Base-by-base conservation (phyloP, 2,113 vertebrate species). In the Lonchura striata region DNA sequence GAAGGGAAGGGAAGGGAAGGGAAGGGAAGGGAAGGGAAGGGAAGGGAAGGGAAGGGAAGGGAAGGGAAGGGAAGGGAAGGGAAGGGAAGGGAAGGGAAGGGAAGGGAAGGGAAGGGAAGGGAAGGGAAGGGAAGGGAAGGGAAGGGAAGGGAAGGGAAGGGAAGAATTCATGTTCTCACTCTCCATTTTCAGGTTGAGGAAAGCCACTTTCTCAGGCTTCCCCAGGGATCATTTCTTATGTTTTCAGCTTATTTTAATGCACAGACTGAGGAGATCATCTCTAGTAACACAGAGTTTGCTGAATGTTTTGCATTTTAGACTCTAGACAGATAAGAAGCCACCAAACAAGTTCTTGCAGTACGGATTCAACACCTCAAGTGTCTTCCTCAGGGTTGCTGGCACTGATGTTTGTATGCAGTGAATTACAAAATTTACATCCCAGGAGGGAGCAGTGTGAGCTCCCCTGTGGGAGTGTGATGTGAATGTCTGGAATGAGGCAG, bases 131-230 rank as follows among this genome's bases (percentile, higher is more conserved):
- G n/a, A n/a, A n/a, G n/a, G n/a, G n/a, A n/a, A n/a, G n/a, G n/a
- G n/a, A n/a, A n/a, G n/a, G n/a, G n/a, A n/a, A n/a, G n/a, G n/a
- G n/a, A n/a, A n/a, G n/a, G n/a, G 49, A 20, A 14, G 35, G 35
- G n/a, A 6, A 8, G 52, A 9, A 41, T 27, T 50, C 46, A 23
- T 0, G 1, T 60, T 74, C 15, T 42, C 10, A 3, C 57, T 24
- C 41, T 75, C 53, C 14, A 28, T 4, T 12, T n/a, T 76, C 2
- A 5, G 19, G 25, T 15, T 50, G 28, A 8, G 3, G 17, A 87
- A 78, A 94, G 16, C 4, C 18, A 68, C 37, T 49, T 70, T 22
- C 22, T 61, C 0, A 0, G 35, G 22, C 31, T 79, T 74, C 24
- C 66, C 87, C 53, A 28, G n/a, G 44, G 53, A 60, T 9, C 3